phyloP scores from a whole-genome alignment of 2,113 vertebrate genomes.

The Pagrus major region DNA sequence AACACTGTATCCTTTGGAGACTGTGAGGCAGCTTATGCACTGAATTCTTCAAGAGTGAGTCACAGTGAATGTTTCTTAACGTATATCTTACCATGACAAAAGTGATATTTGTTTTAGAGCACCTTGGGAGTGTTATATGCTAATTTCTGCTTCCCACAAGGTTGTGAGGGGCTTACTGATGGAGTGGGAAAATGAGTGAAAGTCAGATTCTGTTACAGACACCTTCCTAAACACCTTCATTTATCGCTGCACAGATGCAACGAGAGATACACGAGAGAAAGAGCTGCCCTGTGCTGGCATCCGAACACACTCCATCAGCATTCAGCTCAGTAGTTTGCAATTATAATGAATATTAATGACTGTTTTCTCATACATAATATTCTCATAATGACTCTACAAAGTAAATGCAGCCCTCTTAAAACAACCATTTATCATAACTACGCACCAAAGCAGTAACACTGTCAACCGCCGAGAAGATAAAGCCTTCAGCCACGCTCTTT shows the following conservation, averaged over 20 bases:
- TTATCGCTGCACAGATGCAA: conserved; percentile 59
- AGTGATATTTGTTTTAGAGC: neutral
- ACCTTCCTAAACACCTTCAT: conserved; percentile 58
- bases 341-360: conserved; percentile 87
- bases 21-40: conserved; percentile 30
- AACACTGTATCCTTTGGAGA: conserved; percentile 60
- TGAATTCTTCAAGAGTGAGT: conserved; percentile 41
- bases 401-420: conserved; percentile 83
- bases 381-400: conserved; percentile 84
- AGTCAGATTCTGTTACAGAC: conserved; percentile 47
- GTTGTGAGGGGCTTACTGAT: conserved; percentile 23
- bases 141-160: conserved; percentile 36
- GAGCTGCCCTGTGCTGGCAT: conserved; percentile 52
- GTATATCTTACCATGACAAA: neutral
- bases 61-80: conserved; percentile 23
- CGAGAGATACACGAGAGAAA: conserved; percentile 63
- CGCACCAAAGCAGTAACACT: conserved; percentile 72
- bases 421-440: conserved; percentile 85
- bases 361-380: conserved; percentile 86
- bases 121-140: conserved; percentile 24
- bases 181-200: conserved; percentile 42
- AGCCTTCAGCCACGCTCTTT: conserved; percentile 69
- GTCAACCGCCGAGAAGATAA: conserved; percentile 72
- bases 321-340: conserved; percentile 81
- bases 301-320: conserved; percentile 76